These are phyloP conservation scores for Drosophila bifasciata DNA, from an alignment of 1,140 invertebrate genomes.

Conservation along the genomic window DNA sequence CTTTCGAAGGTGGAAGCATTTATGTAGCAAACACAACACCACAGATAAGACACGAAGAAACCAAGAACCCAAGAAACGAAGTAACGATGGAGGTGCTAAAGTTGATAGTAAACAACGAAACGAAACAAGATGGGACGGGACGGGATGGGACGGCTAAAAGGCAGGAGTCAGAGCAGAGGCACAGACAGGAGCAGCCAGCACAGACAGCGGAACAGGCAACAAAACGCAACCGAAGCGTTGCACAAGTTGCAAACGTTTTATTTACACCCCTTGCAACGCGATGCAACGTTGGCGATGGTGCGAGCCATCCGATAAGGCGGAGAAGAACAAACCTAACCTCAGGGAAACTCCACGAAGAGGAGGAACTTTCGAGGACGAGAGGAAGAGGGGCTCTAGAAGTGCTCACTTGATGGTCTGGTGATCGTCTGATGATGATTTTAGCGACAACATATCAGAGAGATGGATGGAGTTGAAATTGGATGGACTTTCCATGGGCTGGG, in stretches of 20 bases:
- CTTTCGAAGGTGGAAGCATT: conserved; percentile 40
- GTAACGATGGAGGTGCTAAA: conserved; percentile 35
- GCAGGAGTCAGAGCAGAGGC: neutral
- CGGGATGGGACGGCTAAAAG: conserved; percentile 14
- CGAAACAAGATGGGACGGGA: no score
- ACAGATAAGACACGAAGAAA: conserved; percentile 28
- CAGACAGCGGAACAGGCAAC: conserved; percentile 57
- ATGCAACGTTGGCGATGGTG: conserved; percentile 21
- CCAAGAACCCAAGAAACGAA: conserved; percentile 1
- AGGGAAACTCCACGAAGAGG: no score
- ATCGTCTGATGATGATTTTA: conserved; percentile 43
- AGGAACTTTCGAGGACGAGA: neutral
- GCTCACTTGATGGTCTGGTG: conserved; percentile 28
- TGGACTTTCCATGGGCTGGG: no score
- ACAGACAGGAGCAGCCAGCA: conserved; percentile 23
- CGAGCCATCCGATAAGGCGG: conserved; percentile 9
- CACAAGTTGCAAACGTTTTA: conserved; percentile 33
- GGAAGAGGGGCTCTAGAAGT: conserved; percentile 6
- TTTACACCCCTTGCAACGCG: conserved; percentile 19
- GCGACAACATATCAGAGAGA: conserved; percentile 67
- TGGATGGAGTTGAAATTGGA: neutral
- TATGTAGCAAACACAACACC: conserved; percentile 37
- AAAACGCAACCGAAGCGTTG: conserved; percentile 54
- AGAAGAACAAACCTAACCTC: conserved; percentile 9
- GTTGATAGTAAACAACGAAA: conserved; percentile 35